Conservation (phyloP, 2,113 vertebrate genomes). For the Cricetomys ansorgei region DNA sequence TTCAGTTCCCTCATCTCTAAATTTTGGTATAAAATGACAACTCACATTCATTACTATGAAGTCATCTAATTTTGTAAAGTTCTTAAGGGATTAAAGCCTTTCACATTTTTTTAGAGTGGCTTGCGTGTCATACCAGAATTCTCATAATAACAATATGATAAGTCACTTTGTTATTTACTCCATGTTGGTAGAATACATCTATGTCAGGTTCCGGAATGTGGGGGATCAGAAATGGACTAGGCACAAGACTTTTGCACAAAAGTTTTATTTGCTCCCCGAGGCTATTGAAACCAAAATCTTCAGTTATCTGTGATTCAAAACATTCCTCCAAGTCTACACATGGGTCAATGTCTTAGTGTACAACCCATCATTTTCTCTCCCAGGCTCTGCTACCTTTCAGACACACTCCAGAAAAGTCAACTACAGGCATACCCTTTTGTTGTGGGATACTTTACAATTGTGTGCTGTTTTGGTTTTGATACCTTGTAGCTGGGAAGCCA, state of each 20-base stretch:
- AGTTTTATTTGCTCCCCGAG: background rate
- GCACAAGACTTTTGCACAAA: background rate
- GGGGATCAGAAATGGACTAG: background rate
- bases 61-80: conserved; percentile 1
- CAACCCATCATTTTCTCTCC: background rate
- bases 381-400: background rate
- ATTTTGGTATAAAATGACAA: background rate
- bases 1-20: conserved; percentile 16
- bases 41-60: background rate
- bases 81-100: background rate
- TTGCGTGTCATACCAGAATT: background rate
- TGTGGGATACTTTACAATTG: too few species aligned
- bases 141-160: background rate
- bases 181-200: background rate
- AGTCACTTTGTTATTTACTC: background rate
- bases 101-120: background rate
- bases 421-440: background rate
- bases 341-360: background rate
- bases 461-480: too few species aligned
- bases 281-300: background rate
- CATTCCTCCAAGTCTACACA: background rate
- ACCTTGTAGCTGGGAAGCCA: too few species aligned
- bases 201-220: background rate
- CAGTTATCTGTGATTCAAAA: background rate
- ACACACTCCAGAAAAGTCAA: background rate